These are phyloP conservation scores for Drosophila demipolita DNA, from an alignment of 2,888 invertebrate genomes.

Conservation along the genomic window DNA sequence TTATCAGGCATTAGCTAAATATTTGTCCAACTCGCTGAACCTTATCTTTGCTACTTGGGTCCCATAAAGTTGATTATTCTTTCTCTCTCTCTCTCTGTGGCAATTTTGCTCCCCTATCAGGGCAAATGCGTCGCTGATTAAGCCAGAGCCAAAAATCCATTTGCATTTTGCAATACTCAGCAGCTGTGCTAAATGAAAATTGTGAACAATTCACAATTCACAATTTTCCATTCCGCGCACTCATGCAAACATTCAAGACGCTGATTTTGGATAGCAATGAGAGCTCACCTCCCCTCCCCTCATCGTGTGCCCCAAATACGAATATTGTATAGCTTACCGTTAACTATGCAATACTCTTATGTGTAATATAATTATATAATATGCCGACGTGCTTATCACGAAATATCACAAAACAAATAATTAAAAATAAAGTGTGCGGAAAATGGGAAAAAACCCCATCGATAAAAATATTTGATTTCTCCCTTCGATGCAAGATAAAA, in stretches of 20 bases:
- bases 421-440: constrained; percentile 38
- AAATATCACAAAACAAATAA: constrained; percentile 58
- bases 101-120: constrained; percentile 2
- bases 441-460: constrained; percentile 8
- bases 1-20: constrained; percentile 42
- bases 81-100: neutral
- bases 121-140: constrained; percentile 10
- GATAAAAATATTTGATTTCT: constrained; percentile 40
- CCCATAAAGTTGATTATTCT: constrained; percentile 6
- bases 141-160: constrained; percentile 23
- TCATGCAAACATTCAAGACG: constrained; percentile 50
- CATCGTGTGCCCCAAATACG: neutral
- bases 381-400: constrained; percentile 56
- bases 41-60: constrained; percentile 26
- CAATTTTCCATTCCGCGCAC: constrained; percentile 25
- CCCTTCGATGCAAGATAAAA: constrained; percentile 10
- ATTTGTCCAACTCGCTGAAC: constrained; percentile 31
- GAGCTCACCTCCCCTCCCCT: neutral
- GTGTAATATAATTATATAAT: constrained; percentile 45
- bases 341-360: constrained; percentile 46
- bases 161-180: constrained; percentile 21
- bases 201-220: constrained; percentile 26
- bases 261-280: constrained; percentile 37
- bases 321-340: constrained; percentile 29
- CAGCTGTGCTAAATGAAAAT: constrained; percentile 32